Evolutionary conservation across 2,888 invertebrate genomes (phyloP), one percentile per base, ranked within the genome.

Genomic region (Orchesella flavescens): DNA sequence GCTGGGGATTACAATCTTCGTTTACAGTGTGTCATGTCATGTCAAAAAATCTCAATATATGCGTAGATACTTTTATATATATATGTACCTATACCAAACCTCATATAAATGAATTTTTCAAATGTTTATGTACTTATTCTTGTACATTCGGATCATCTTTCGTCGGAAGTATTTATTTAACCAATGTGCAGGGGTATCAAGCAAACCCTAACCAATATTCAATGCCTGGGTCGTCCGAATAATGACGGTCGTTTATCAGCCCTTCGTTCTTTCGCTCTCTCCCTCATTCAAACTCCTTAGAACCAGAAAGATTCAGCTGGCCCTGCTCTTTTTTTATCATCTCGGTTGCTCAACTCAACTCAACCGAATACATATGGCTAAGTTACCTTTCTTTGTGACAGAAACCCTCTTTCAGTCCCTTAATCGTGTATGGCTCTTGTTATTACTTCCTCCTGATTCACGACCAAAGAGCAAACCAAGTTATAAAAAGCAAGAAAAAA

Each of bases 221-320:
- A 44, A 65, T 43, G 65, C 65, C 65, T 34, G 43, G 65, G 65
- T 65, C 65, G 23, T 34, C 12, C 46, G 19, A 49, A 49, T n/a
- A 68, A 13, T 49, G 46, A 21, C 17, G 13, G 34, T 59, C 59
- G 59, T 68, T 15, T 68, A 68, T 21, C 49, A 49, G 23, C 24
- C 63, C 59, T 17, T 59, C 59, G 34, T n/a, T n/a, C n/a, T n/a
- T n/a, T n/a, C n/a, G n/a, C n/a, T n/a, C 34, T 34, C 34, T 63
- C 63, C 34, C 68, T 46, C 68, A 44, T 34, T 34, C 15, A 19
- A 43, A 46, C 71, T 55, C 43, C 75, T 74, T n/a, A 75, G 59
- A 69, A 76, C 21, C 82, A 82, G 82, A 82, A 76, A 82, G 44
- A 76, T 82, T 82, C 82, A 82, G 82, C 82, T 82, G 82, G 63